phyloP scores from a whole-genome alignment of 1,140 invertebrate genomes.

The Drosophila guanche region DNA sequence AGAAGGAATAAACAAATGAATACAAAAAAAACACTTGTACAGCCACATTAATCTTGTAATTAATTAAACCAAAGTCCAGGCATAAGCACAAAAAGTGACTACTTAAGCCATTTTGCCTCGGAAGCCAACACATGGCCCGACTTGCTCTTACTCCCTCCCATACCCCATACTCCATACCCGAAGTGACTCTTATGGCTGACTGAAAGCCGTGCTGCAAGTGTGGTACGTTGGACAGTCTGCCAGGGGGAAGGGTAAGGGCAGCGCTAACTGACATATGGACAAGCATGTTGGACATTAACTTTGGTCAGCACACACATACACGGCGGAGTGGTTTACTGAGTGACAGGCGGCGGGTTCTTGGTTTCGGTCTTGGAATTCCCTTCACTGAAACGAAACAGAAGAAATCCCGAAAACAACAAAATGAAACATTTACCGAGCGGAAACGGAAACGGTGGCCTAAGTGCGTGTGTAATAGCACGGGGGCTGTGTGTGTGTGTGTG shows the following conservation, averaged over 20 bases:
- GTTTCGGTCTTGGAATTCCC: constrained; percentile 19
- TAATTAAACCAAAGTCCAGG: constrained; percentile 80
- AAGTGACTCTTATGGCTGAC: not conserved
- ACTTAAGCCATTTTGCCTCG: constrained; percentile 79
- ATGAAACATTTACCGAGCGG: constrained; percentile 77
- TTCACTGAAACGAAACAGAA: constrained; percentile 1
- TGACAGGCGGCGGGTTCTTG: constrained; percentile 53
- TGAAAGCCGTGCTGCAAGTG: not conserved
- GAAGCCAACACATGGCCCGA: constrained; percentile 73
- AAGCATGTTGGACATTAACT: constrained; percentile 73
- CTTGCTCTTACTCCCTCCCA: constrained; percentile 4
- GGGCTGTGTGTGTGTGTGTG: constrained; percentile 18
- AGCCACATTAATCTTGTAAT: constrained; percentile 78
- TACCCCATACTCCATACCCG: not conserved
- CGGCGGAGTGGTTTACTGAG: constrained; percentile 51
- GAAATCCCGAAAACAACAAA: constrained; percentile 46
- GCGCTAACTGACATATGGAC: constrained; percentile 74
- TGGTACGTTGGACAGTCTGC: not conserved
- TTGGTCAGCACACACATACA: constrained; percentile 51
- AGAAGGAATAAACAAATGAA: too few species aligned
- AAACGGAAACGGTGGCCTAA: constrained; percentile 70
- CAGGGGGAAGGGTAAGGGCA: constrained; percentile 9
- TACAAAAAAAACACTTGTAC: constrained; percentile 38
- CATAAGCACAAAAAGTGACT: constrained; percentile 81
- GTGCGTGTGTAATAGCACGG: constrained; percentile 27